Evolutionary conservation across 1,140 invertebrate species (phyloP), one percentile per base, ranked within the genome.

Genomic region (Tachypleus tridentatus): DNA sequence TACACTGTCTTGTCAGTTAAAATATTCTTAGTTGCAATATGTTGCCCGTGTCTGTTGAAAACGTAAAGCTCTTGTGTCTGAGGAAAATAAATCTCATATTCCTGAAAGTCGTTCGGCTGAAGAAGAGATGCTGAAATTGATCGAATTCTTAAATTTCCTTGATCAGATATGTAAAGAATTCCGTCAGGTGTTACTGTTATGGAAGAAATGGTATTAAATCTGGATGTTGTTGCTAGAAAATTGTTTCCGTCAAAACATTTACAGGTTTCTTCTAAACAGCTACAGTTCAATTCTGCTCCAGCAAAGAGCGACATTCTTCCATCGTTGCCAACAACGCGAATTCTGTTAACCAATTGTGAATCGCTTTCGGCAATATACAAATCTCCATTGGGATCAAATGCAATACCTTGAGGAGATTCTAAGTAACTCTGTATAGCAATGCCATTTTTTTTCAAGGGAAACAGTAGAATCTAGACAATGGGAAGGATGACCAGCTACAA

Each of bases 321-420:
- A 66, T 78, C 76, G 3, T 77, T 77, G 29, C 76, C 76, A 10
- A 82, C 75, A 5, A 80, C 83, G 62, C 91, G 83, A 0, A 97
- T 89, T 47, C 60, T 86, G 77, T 95, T 96, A 1, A 91, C 84
- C 66, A 89, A 85, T 70, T 91, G 85, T 0, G 90, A 89, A 77
- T 97, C 91, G 62, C 89, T 91, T 76, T 96, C 93, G 0, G 94
- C 91, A 59, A 97, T 87, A 73, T 93, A 97, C 1, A 98, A 79
- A 74, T 97, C 89, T 5, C 95, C 95, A 71, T 86, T 88, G 1
- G 92, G 91, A 66, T 90, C 89, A 77, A 97, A 97, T 0, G 92
- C 85, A 67, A 98, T 84, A 4, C 76, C 61, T 65, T 72, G 70
- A 8, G 72, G 71, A 7, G 71, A 71, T 66, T 72, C 69, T 3